Base-by-base conservation (phyloP, 2,113 vertebrate species). In the Thermophis baileyi region DNA sequence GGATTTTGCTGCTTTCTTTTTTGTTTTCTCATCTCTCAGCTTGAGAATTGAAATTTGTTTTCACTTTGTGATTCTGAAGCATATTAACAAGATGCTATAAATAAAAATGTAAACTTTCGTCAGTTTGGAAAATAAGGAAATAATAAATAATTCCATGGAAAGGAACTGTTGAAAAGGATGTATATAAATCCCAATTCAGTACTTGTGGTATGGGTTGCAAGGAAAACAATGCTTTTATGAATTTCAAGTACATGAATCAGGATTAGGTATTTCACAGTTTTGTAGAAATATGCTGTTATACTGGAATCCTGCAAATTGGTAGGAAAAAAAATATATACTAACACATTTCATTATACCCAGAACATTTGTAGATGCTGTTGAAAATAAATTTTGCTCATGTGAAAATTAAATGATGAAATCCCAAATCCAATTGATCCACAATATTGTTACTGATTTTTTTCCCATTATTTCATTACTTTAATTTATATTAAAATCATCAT, bases 1-100 rank as follows among this genome's bases (percentile, higher is more conserved):
- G 81, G 92, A 94, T 54, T 74, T 60, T 95, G 11, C 54, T 93
- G 69, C 63, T 89, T 91, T 93, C 16, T 89, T n/a, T 93, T 95
- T 92, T 30, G 2, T 69, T 94, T 53, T 90, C 49, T 93, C 12
- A n/a, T 54, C 92, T 90, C 94, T 91, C 88, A 88, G 40, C 88
- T 46, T 95, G 88, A 47, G 10, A 92, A 92, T 44, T 74, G 4
- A 0, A 1, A 1, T 44, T 92, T 6, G 89, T 95, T 94, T 92
- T 60, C 60, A 44, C 90, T 93, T 95, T 93, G 25, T 91, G 81
- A 27, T 96, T 96, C 35, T n/a, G 90, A 0, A 54, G 92, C 12
- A 20, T 54, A 47, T 92, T 94, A 90, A 63, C 50, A 51, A 90
- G 44, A 81, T 60, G 44, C 55, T 95, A 18, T 86, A 35, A 85